Conservation (phyloP, 2,888 invertebrate species). For the Lasioglossum figueresi region DNA sequence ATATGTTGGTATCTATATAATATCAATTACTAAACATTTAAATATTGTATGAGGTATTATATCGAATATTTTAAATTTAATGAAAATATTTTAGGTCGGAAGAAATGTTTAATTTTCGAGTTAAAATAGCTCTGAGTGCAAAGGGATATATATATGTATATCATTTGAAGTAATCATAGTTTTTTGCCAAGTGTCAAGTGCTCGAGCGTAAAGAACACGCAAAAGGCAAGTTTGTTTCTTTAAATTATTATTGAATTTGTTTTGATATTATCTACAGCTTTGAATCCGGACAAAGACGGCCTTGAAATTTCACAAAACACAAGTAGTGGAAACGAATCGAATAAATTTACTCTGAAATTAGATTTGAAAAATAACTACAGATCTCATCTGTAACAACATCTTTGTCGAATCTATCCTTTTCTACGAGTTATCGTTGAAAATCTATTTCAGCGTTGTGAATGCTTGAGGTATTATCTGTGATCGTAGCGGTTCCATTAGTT, state of each 20-base stretch:
- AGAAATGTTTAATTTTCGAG: no score
- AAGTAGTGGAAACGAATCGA: background rate
- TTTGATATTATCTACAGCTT: background rate
- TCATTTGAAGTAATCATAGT: background rate
- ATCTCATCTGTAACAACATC: background rate
- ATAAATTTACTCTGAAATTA: background rate
- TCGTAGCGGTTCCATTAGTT: background rate
- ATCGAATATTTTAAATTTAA: no score
- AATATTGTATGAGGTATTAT: no score
- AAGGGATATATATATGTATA: background rate
- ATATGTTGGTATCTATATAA: no score
- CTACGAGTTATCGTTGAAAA: background rate
- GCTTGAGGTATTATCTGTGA: background rate
- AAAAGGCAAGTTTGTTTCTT: background rate
- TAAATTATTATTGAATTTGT: background rate
- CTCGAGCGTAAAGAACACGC: background rate
- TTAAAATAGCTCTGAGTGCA: no score
- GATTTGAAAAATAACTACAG: background rate
- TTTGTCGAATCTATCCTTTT: background rate
- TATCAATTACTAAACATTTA: no score
- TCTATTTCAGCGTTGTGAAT: background rate
- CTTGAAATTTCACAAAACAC: background rate
- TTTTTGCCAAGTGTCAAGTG: background rate
- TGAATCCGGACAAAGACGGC: background rate
- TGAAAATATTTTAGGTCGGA: no score